Conservation (phyloP, 2,113 vertebrate species). For the Bostrychus sinensis region DNA sequence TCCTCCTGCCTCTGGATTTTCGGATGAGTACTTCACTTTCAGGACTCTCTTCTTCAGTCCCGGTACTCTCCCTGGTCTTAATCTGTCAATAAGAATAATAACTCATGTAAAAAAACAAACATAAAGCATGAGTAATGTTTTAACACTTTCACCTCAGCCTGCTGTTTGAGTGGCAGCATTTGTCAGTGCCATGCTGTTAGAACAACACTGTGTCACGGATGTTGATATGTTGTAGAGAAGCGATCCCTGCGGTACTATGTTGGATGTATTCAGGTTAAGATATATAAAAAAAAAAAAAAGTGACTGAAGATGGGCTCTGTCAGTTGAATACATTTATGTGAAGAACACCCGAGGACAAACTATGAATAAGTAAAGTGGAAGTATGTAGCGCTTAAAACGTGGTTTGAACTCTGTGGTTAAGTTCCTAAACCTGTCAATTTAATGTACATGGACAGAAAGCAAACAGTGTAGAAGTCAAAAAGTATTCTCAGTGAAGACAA, state of each 20-base stretch:
- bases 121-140: background rate
- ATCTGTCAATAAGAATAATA: background rate
- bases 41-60: background rate
- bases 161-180: background rate
- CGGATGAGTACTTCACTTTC: background rate
- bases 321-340: too few relatives aligned
- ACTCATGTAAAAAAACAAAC: background rate
- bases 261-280: background rate
- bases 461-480: too few relatives aligned
- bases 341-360: too few relatives aligned
- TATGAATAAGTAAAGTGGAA: too few relatives aligned
- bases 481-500: too few relatives aligned
- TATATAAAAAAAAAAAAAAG: background rate
- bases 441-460: too few relatives aligned
- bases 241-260: background rate
- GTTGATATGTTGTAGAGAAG: background rate
- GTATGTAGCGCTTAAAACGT: too few relatives aligned
- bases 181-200: background rate
- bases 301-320: background rate
- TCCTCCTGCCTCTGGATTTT: slow-evolving; percentile 9
- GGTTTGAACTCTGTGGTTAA: too few relatives aligned
- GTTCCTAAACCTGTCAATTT: too few relatives aligned
- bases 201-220: background rate
- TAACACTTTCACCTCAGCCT: background rate
- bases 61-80: background rate